phyloP scores from a whole-genome alignment of 2,113 vertebrate genomes.

The Elgaria multicarinata region DNA sequence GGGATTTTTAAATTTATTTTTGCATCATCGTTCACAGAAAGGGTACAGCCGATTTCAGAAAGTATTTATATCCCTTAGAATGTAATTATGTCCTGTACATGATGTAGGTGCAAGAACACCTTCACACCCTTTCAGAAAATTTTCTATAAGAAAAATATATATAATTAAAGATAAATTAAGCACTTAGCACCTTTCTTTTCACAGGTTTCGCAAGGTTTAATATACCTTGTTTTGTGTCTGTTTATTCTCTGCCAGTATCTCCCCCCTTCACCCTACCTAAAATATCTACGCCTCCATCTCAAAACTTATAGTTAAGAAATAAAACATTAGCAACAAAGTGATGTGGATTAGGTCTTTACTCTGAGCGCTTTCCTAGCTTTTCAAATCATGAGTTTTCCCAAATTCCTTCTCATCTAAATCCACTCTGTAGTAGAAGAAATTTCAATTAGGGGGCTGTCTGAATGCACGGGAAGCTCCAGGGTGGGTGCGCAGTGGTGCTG shows the following conservation, averaged over 20 bases:
- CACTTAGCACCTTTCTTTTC: slow-evolving; percentile 3
- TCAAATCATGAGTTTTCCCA: neutral
- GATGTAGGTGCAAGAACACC: neutral
- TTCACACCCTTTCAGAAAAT: neutral
- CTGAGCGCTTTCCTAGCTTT: neutral
- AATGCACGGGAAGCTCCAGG: too few relatives aligned
- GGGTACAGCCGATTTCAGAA: neutral
- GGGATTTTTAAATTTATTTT: neutral
- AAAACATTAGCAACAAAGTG: neutral
- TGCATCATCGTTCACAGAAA: neutral
- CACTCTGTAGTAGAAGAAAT: neutral
- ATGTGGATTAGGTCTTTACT: neutral
- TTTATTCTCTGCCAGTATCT: neutral
- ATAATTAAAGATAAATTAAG: neutral
- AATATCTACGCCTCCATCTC: neutral
- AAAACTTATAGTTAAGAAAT: neutral
- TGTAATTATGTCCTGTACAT: slow-evolving; percentile 5
- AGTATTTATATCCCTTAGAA: slow-evolving; percentile 4
- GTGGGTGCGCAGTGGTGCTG: too few relatives aligned
- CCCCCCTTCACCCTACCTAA: neutral
- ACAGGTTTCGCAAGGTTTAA: neutral
- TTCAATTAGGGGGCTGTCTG: too few relatives aligned
- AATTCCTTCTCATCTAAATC: neutral
- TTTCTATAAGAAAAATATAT: neutral
- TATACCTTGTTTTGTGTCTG: neutral